Conservation (phyloP, 2,797 vertebrate species). For the Alectoris magna region DNA sequence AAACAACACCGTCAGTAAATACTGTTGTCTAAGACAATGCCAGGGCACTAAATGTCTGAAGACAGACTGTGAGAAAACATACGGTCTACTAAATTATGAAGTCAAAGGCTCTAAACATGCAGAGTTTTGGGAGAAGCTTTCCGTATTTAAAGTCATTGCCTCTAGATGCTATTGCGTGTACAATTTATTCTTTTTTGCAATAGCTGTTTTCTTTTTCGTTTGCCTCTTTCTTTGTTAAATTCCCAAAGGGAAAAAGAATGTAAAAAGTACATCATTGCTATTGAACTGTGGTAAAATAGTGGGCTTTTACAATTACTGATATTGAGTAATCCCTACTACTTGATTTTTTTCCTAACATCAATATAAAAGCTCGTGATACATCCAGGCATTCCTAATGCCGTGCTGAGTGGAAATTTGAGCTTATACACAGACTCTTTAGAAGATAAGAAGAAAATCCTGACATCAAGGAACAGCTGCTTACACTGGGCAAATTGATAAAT, state of each 20-base stretch:
- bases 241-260: not conserved
- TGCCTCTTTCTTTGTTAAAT: not conserved
- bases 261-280: not conserved
- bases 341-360: not conserved
- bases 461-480: not conserved
- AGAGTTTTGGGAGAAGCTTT: not conserved
- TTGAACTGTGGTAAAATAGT: not conserved
- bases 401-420: not conserved
- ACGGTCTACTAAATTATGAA: not conserved
- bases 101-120: not conserved
- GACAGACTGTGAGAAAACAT: not conserved
- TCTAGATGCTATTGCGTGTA: not conserved
- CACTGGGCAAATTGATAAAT: not conserved
- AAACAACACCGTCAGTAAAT: not conserved
- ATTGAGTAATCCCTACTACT: not conserved
- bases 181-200: not conserved
- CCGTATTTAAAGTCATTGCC: not conserved
- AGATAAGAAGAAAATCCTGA: constrained; percentile 7
- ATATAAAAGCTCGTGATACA: not conserved
- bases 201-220: not conserved
- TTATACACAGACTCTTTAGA: not conserved
- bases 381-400: not conserved
- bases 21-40: not conserved
- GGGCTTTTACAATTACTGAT: not conserved
- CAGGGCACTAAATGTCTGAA: not conserved